Evolutionary conservation across 2,888 invertebrate genomes (phyloP), one percentile per base, ranked within the genome.

Genomic region (Drosophila longiperda): DNA sequence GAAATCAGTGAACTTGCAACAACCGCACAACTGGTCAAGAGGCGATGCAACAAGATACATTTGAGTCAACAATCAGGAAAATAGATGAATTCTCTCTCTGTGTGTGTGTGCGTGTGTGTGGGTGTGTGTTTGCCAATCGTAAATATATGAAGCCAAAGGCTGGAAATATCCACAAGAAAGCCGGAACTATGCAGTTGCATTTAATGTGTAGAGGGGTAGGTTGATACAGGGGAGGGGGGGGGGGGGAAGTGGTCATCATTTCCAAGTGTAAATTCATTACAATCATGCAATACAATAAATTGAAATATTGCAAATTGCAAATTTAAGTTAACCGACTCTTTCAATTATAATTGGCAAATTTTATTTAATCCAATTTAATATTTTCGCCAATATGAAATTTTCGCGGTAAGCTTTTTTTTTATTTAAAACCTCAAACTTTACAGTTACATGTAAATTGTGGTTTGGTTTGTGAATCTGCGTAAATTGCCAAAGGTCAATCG

Each of bases 41-140:
- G 33, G 20, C 36, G n/a, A 11, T 53, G 50, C 48, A 52, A 53
- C 50, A 48, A 65, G 65, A 59, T 62, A 64, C 60, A 67, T 76
- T 76, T 58, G 52, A 68, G 67, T 57, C 67, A 68, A 50, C 64
- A 52, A 61, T 8, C 7, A 26, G 26, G 20, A 52, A 53, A 52
- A 59, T 49, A 54, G 48, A 53, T 15, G 48, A 29, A 20, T 34
- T 33, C 42, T 36, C 7, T 33, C 42, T 36, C 7, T 33, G 4
- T 23, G 12, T 23, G 9, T 36, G 17, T 60, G 20, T 26, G 26
- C n/a, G 1, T 26, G 29, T 29, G 42, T 54, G 53, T 60, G 33
- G 33, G 52, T 38, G 34, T 73, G 53, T 67, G 50, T 64, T 77
- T 71, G 50, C 54, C 4, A 58, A 63, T 23, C 61, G 78, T 73